Evolutionary conservation across 2,888 invertebrate genomes (phyloP).

Genomic region (Sinhomidia bicolor): DNA sequence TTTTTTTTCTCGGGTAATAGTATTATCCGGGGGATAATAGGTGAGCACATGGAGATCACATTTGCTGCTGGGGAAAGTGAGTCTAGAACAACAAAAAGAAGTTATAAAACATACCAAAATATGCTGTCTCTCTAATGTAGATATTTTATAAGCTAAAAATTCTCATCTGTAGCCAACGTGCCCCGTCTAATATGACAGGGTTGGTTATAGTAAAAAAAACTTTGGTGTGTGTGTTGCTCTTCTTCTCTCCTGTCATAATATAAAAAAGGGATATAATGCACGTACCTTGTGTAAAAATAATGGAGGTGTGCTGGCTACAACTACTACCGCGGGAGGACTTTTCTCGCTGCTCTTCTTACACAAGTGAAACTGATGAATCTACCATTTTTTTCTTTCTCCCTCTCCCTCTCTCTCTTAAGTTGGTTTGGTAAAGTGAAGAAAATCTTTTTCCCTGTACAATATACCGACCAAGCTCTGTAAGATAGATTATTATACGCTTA

Average conservation of each 20-base stretch:
- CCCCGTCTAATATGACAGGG: not conserved
- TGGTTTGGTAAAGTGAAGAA: not conserved
- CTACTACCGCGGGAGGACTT: not conserved
- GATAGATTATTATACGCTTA: not conserved
- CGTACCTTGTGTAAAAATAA: not conserved
- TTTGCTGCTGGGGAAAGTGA: not conserved
- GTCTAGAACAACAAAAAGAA: not conserved
- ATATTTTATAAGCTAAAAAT: not conserved
- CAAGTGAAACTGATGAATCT: conserved; percentile 56
- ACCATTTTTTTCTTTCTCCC: too few species aligned
- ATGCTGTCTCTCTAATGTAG: not conserved
- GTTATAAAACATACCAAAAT: too few species aligned
- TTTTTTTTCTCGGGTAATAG: conserved; percentile 29
- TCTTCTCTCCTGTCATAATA: conserved; percentile 10
- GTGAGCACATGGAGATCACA: conserved; percentile 64
- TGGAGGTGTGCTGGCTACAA: not conserved
- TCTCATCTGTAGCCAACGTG: not conserved
- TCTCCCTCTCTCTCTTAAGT: too few species aligned
- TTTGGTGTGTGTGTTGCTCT: not conserved
- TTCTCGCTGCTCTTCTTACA: not conserved
- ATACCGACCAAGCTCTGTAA: too few species aligned
- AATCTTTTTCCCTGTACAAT: conserved; percentile 1
- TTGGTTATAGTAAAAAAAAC: not conserved
- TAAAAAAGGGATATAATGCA: not conserved
- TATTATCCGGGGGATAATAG: conserved; percentile 67